These are phyloP conservation scores for Campopleginae sp. DNA, from an alignment of 2,888 invertebrate species.

Conservation along the genomic window DNA sequence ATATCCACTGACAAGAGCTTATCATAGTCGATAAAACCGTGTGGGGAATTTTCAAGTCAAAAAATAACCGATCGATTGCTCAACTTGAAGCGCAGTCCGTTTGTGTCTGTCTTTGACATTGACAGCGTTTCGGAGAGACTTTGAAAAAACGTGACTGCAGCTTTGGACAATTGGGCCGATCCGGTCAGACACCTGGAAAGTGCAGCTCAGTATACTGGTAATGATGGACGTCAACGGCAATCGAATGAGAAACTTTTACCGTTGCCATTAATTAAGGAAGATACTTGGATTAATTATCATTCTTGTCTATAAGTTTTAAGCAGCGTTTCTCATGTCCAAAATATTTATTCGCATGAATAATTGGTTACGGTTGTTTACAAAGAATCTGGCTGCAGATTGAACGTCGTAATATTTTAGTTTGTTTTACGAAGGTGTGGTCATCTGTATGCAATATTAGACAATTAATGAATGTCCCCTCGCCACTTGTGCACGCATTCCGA, in stretches of 20 bases:
- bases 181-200: too few species aligned
- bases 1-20: too few species aligned
- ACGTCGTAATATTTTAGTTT: not conserved
- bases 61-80: too few species aligned
- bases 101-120: not conserved
- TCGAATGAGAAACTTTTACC: not conserved
- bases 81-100: not conserved
- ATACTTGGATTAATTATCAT: not conserved
- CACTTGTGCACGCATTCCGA: slow-evolving; percentile 4
- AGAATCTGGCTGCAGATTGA: not conserved
- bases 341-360: not conserved
- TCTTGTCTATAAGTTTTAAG: not conserved
- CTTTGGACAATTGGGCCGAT: not conserved
- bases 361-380: not conserved
- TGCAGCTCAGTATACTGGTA: too few species aligned
- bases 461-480: slow-evolving; percentile 13
- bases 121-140: not conserved
- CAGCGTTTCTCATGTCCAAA: not conserved
- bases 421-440: not conserved
- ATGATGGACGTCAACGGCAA: not conserved
- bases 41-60: not conserved
- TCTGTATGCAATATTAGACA: slow-evolving; percentile 21
- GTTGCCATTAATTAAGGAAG: not conserved
- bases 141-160: not conserved
- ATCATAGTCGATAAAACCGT: too few species aligned